Evolutionary conservation across 2,113 vertebrate genomes (phyloP), one percentile per base, ranked within the genome.

Genomic region (Thymallus thymallus): DNA sequence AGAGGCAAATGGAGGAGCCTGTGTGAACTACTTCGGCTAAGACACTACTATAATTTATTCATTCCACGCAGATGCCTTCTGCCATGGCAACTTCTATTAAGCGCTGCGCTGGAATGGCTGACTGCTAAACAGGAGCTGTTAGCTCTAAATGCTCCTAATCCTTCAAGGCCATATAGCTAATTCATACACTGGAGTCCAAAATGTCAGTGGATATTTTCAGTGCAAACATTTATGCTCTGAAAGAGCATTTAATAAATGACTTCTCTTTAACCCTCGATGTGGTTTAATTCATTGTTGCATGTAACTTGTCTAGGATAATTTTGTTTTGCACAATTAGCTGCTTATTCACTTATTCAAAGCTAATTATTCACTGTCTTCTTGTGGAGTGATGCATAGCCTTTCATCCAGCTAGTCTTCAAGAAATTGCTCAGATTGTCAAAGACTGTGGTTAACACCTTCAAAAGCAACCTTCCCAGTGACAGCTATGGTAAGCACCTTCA

Each of bases 51-150:
- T 88, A 87, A 87, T 88, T 90, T 85, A 88, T 84, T 90, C 81
- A 88, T 87, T 88, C 85, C 78, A 82, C 84, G 82, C 86, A 88
- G 80, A 89, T 55, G 74, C 81, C 76, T 84, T 73, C 85, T 88
- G 88, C 86, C 86, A 85, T 88, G 84, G 82, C 82, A 87, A 88
- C 83, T 87, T 79, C 82, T 79, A 87, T 88, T 87, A 87, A 81
- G 74, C 66, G 45, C 74, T 0, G 68, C 78, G 20, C 23, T 74
- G 73, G 67, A 69, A 71, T 76, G 76, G 73, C 68, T 61, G 88
- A 90, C 82, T 87, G 79, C 84, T 83, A 84, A 88, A 70, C 75
- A 87, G 85, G 64, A 74, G 72, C 71, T 68, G 61, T 75, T 81
- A 56, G 69, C 78, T 75, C 81, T 79, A 76, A 82, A 63, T 56